Evolutionary conservation across 1,140 invertebrate species (phyloP).

Genomic region (Drosophila seguyi): DNA sequence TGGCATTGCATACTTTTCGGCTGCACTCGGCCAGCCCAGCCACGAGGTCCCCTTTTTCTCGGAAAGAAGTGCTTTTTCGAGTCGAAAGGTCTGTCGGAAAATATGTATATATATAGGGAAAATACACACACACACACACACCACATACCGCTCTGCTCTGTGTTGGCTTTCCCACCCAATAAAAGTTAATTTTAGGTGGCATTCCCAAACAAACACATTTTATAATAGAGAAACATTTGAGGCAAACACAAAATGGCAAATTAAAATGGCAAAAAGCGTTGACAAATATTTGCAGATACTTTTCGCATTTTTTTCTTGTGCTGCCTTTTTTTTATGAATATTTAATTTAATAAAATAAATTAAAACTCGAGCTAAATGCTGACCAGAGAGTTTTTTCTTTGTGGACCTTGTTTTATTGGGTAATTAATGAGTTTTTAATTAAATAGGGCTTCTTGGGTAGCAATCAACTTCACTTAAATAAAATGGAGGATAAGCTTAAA

Average conservation of each 20-base stretch:
- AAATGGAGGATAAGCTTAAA: neutral
- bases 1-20: constrained; percentile 67
- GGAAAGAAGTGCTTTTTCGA: neutral
- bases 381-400: neutral
- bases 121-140: neutral
- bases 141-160: neutral
- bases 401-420: neutral
- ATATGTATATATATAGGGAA: neutral
- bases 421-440: constrained; percentile 4
- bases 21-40: constrained; percentile 1
- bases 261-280: constrained; percentile 14
- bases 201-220: constrained; percentile 18
- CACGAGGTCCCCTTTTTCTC: neutral
- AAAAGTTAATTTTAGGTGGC: constrained; percentile 22
- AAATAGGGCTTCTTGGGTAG: neutral
- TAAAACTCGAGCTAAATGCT: neutral
- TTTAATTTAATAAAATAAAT: constrained; percentile 1
- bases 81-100: neutral
- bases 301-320: neutral
- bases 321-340: neutral
- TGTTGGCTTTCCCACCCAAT: constrained; percentile 4
- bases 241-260: constrained; percentile 19
- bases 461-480: neutral
- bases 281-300: constrained; percentile 11
- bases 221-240: constrained; percentile 10